These are phyloP conservation scores for Sitta carolinensis DNA, from an alignment of 2,797 vertebrate genomes.

Conservation along the genomic window DNA sequence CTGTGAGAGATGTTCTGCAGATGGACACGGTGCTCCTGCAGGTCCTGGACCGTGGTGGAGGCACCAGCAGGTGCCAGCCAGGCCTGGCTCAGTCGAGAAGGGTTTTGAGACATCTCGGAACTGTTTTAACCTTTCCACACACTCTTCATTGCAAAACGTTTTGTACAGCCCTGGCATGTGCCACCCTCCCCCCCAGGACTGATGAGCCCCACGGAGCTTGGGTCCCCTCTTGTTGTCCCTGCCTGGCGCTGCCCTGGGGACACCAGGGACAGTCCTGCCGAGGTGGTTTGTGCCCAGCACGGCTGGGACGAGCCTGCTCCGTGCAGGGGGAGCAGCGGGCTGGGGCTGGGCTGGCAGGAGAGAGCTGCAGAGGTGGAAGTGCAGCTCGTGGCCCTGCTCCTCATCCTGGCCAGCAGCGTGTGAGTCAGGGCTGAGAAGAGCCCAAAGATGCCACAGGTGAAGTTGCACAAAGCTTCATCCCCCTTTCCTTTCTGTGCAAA, in stretches of 20 bases:
- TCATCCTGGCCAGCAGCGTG: neutral
- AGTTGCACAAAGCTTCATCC: conserved; percentile 18
- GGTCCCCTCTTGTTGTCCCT: neutral
- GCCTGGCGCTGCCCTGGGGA: neutral
- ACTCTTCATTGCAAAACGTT: conserved; percentile 55
- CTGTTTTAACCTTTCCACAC: conserved; percentile 77
- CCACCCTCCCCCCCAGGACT: neutral
- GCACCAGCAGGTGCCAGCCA: neutral
- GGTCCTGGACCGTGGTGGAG: neutral
- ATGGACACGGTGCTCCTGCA: neutral
- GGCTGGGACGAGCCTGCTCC: neutral
- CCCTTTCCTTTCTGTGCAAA: neutral
- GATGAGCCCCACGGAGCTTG: fast-evolving
- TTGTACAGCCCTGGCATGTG: conserved; percentile 49
- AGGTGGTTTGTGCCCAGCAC: neutral
- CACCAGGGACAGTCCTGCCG: fast-evolving
- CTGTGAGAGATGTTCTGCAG: neutral
- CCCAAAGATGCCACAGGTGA: neutral
- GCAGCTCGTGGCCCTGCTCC: neutral
- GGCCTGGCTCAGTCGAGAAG: conserved; percentile 64
- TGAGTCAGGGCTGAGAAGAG: neutral
- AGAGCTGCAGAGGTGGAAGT: neutral
- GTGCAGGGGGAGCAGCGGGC: neutral
- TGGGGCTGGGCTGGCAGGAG: neutral
- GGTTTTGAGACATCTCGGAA: conserved; percentile 67